Evolutionary conservation across 1,140 invertebrate genomes (phyloP).

Genomic region (Anastatus disparis): DNA sequence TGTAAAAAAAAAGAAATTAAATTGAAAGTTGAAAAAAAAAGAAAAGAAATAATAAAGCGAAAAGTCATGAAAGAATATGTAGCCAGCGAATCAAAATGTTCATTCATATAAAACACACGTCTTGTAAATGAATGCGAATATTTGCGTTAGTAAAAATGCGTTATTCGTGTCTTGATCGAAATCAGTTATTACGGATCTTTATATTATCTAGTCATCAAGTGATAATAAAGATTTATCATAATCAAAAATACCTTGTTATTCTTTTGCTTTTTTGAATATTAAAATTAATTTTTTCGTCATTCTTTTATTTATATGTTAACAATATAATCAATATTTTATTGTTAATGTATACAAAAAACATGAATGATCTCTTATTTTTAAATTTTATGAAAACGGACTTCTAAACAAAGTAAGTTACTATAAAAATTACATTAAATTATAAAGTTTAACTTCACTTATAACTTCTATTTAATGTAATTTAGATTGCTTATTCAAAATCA

Average conservation of each 20-base stretch:
- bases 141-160: slow-evolving; percentile 29
- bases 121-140: slow-evolving; percentile 35
- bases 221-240: slow-evolving; percentile 66
- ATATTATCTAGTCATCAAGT: slow-evolving; percentile 65
- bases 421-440: too few relatives aligned
- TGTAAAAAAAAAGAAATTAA: not conserved
- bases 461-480: too few relatives aligned
- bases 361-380: too few relatives aligned
- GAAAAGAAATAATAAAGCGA: not conserved
- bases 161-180: slow-evolving; percentile 52
- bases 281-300: not conserved
- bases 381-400: too few relatives aligned
- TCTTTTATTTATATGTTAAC: too few relatives aligned
- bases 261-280: not conserved
- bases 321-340: too few relatives aligned
- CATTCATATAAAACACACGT: not conserved
- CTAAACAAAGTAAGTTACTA: too few relatives aligned
- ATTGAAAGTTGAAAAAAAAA: not conserved
- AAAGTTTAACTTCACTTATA: too few relatives aligned
- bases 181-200: slow-evolving; percentile 63
- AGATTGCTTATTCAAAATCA: too few relatives aligned
- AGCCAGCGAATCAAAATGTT: slow-evolving; percentile 23
- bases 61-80: not conserved
- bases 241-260: slow-evolving; percentile 50
- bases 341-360: too few relatives aligned